Conservation (phyloP, 2,888 invertebrate genomes). For the Ceramica pisi region DNA sequence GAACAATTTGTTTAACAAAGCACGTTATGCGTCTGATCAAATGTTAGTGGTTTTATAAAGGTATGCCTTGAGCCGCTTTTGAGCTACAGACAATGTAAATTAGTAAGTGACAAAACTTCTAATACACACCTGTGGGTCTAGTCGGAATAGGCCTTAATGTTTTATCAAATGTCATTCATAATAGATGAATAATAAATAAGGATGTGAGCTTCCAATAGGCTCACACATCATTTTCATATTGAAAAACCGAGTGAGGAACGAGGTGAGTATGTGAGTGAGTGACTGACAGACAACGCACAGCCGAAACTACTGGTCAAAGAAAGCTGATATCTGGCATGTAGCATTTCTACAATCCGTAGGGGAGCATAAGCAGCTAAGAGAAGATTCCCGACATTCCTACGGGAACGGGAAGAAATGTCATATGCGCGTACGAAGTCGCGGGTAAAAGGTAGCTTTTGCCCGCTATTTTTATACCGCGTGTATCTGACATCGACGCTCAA, state of each 20-base stretch:
- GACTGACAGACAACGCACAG: no score
- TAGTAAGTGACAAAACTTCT: conserved; percentile 38
- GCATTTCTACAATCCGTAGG: no score
- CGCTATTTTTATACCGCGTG: no score
- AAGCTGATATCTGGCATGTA: no score
- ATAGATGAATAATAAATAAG: conserved; percentile 6
- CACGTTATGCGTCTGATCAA: conserved; percentile 16
- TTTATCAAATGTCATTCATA: conserved; percentile 7
- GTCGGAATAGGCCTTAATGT: conserved; percentile 15
- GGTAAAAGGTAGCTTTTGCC: no score
- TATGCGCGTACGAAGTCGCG: no score
- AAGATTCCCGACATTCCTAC: no score
- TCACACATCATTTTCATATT: conserved; percentile 3
- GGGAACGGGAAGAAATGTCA: no score
- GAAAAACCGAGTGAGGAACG: not conserved
- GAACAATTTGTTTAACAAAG: conserved; percentile 32
- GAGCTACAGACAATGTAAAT: conserved; percentile 43
- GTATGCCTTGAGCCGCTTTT: conserved; percentile 34
- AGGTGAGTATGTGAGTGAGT: no score
- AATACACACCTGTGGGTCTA: conserved; percentile 34
- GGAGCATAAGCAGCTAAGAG: no score
- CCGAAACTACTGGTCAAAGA: no score
- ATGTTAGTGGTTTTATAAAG: conserved; percentile 29
- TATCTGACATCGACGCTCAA: no score
- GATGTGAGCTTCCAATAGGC: not conserved